A percentile compares a stretch with the other conserved stretches of the same genome.
phyloP scores from a whole-genome alignment of 2,888 invertebrate genomes.

The Cordylochernes scorpioides region DNA sequence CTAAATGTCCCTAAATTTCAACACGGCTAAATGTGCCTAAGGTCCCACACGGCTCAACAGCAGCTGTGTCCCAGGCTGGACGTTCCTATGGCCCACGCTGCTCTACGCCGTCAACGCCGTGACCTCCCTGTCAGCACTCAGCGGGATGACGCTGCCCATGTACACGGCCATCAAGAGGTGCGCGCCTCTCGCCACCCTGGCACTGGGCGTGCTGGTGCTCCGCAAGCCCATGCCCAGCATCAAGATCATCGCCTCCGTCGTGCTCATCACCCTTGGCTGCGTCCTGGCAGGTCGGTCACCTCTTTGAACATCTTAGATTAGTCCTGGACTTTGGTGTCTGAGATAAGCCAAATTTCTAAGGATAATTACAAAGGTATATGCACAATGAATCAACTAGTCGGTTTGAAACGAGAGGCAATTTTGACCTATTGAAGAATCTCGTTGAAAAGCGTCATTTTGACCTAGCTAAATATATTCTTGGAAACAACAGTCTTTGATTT shows the following conservation, averaged over 20 bases:
- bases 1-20: no score
- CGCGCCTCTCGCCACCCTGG: conserved; percentile 23
- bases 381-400: no score
- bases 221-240: conserved; percentile 19
- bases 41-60: neutral
- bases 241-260: conserved; percentile 18
- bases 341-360: no score
- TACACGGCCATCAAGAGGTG: conserved; percentile 28
- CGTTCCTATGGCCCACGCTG: conserved; percentile 24
- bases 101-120: conserved; percentile 26
- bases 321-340: no score
- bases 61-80: conserved; percentile 6
- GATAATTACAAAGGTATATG: no score
- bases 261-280: conserved; percentile 23
- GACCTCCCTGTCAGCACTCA: conserved; percentile 25
- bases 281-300: conserved; percentile 22
- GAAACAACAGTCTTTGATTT: no score
- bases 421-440: no score
- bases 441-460: no score
- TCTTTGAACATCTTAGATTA: neutral
- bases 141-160: conserved; percentile 29
- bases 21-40: no score
- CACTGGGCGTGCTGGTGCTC: conserved; percentile 21
- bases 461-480: no score
- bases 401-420: no score